Percentiles rank a stretch among this genome's conserved stretches.
phyloP scores from a whole-genome alignment of 1,140 invertebrate genomes.

The Stenopsyche tienmushanensis region DNA sequence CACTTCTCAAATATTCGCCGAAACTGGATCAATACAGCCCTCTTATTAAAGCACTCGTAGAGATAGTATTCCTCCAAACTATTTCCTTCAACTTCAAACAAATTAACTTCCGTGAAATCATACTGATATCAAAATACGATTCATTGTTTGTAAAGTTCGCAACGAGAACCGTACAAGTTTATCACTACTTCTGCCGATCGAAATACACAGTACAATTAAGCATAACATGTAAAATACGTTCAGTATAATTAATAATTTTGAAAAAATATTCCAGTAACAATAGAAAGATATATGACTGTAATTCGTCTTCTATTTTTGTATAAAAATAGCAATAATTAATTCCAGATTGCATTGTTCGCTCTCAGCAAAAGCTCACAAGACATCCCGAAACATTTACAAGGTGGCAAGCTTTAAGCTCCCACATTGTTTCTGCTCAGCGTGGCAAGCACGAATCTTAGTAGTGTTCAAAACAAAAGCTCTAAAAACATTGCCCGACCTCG shows the following conservation, averaged over 20 bases:
- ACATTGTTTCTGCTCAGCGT: not conserved
- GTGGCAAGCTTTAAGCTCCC: slow-evolving; percentile 2
- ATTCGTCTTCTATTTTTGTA: too few relatives aligned
- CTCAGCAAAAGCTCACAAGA: not conserved
- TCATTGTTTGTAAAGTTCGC: not conserved
- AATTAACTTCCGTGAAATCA: not conserved
- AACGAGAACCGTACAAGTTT: too few relatives aligned
- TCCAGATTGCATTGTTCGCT: not conserved
- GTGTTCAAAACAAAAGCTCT: slow-evolving; percentile 6
- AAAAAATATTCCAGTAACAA: too few relatives aligned
- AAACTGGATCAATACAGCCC: too few relatives aligned
- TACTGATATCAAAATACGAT: not conserved
- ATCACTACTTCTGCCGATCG: too few relatives aligned
- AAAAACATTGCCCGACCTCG: not conserved
- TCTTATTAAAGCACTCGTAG: too few relatives aligned
- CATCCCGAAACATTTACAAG: slow-evolving; percentile 6
- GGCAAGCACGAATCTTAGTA: not conserved
- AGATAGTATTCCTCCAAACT: not conserved
- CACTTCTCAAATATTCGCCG: too few relatives aligned
- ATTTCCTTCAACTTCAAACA: not conserved
- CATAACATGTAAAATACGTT: too few relatives aligned
- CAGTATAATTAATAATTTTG: too few relatives aligned
- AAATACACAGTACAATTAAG: too few relatives aligned
- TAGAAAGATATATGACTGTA: too few relatives aligned
- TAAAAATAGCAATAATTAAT: too few relatives aligned